phyloP scores from a whole-genome alignment of 1,140 invertebrate genomes.

The Ceratina calcarata region DNA sequence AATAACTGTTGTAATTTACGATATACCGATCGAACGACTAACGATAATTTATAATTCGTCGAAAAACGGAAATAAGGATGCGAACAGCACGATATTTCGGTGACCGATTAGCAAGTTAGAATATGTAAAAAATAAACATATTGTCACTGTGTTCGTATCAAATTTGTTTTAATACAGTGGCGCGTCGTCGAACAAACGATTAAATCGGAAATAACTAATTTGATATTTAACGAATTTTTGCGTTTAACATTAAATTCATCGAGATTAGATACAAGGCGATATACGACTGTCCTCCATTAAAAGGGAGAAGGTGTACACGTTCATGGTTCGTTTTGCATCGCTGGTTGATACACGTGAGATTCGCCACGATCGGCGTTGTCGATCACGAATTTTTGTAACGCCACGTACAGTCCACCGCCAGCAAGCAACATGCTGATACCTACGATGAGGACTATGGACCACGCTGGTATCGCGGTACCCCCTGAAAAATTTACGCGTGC shows the following conservation, averaged over 20 bases:
- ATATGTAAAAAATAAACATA: slow-evolving; percentile 46
- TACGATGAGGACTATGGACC: slow-evolving; percentile 85
- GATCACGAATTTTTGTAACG: slow-evolving; percentile 85
- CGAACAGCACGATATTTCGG: slow-evolving; percentile 42
- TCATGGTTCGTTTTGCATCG: slow-evolving; percentile 74
- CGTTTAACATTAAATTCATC: no score
- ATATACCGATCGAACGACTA: slow-evolving; percentile 35
- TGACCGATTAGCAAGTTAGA: slow-evolving; percentile 33
- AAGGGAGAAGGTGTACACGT: no score
- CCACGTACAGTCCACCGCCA: slow-evolving; percentile 84
- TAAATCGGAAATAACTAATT: no score
- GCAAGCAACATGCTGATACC: slow-evolving; percentile 84
- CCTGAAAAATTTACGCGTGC: slow-evolving; percentile 78
- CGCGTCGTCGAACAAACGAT: slow-evolving; percentile 20
- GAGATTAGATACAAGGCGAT: no score
- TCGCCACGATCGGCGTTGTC: slow-evolving; percentile 68
- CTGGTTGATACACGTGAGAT: slow-evolving; percentile 72
- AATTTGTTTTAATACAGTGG: slow-evolving; percentile 25
- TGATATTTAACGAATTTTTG: no score
- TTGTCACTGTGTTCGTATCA: slow-evolving; percentile 53
- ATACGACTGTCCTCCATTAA: no score
- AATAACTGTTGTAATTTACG: slow-evolving; percentile 32
- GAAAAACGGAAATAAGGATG: slow-evolving; percentile 27
- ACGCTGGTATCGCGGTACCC: slow-evolving; percentile 85
- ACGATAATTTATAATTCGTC: slow-evolving; percentile 41